A percentile compares a stretch with the other conserved stretches of the same genome.
Evolutionary conservation across 2,113 vertebrate species (phyloP).

Genomic region (Ptilonorhynchus violaceus): DNA sequence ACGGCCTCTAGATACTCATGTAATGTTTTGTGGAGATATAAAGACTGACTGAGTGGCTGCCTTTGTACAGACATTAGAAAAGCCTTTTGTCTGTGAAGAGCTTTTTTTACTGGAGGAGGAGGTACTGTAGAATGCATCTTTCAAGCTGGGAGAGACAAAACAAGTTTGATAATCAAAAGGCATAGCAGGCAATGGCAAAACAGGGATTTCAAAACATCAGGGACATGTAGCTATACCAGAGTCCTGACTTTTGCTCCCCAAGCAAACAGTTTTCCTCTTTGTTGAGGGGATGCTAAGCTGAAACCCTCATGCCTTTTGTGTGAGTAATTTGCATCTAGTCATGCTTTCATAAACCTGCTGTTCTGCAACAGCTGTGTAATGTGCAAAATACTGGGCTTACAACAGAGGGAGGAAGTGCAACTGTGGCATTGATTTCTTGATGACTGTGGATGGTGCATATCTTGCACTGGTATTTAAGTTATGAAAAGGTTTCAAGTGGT

Average conservation of each 20-base stretch:
- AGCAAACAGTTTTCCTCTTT: background rate
- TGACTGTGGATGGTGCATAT: background rate
- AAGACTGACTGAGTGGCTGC: background rate
- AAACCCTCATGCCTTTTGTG: background rate
- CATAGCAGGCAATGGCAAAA: background rate
- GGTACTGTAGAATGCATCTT: background rate
- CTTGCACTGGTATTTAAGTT: background rate
- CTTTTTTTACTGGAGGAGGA: background rate
- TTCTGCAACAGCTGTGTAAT: background rate
- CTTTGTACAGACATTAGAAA: background rate
- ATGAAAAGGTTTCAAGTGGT: background rate
- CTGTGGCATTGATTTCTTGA: background rate
- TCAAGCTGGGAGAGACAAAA: background rate
- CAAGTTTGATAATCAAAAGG: background rate
- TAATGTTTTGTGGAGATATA: background rate
- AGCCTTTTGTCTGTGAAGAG: background rate
- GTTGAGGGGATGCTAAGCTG: background rate
- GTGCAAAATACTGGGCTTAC: background rate
- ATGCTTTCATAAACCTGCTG: background rate
- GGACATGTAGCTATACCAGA: background rate
- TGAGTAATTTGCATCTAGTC: background rate
- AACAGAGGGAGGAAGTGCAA: background rate
- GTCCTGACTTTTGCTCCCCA: background rate
- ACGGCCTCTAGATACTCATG: fast-evolving
- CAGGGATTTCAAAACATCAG: background rate